Conservation (phyloP, 2,113 vertebrate genomes). For the Trachemys scripta region DNA sequence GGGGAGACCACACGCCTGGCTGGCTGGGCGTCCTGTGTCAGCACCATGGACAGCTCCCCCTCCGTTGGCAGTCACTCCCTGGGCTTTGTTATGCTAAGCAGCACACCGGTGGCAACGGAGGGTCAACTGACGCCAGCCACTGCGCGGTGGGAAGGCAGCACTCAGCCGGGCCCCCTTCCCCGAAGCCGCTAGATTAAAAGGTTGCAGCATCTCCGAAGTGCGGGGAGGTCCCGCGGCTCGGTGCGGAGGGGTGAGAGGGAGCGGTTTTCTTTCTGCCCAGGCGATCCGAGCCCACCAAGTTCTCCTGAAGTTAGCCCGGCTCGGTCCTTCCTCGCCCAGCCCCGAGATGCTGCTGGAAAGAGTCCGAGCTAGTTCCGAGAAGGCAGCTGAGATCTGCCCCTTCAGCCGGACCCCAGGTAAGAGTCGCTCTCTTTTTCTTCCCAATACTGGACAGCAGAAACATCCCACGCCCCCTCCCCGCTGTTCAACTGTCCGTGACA, state of each 20-base stretch:
- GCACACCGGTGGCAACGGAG: slow-evolving; percentile 40
- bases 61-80: background rate
- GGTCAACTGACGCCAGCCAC: slow-evolving; percentile 72
- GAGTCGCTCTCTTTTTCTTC: background rate
- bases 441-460: fast-evolving
- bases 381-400: slow-evolving; percentile 63
- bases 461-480: background rate
- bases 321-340: background rate
- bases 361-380: slow-evolving; percentile 57
- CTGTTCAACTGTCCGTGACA: no score
- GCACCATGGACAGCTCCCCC: slow-evolving; percentile 82
- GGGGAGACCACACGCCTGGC: background rate
- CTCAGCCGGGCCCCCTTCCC: background rate
- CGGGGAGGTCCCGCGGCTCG: fast-evolving
- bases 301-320: background rate
- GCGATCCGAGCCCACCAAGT: no score
- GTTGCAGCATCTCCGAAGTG: background rate
- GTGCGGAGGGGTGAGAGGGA: no score
- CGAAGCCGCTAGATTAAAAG: background rate
- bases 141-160: background rate
- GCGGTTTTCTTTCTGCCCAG: no score
- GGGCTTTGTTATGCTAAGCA: slow-evolving; percentile 58
- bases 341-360: slow-evolving; percentile 77
- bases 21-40: slow-evolving; percentile 65
- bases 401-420: slow-evolving; percentile 72